Percentiles rank a stretch among this genome's conserved stretches.
Evolutionary conservation across 2,888 invertebrate species (phyloP).

Genomic region (Pilophorus perplexus): DNA sequence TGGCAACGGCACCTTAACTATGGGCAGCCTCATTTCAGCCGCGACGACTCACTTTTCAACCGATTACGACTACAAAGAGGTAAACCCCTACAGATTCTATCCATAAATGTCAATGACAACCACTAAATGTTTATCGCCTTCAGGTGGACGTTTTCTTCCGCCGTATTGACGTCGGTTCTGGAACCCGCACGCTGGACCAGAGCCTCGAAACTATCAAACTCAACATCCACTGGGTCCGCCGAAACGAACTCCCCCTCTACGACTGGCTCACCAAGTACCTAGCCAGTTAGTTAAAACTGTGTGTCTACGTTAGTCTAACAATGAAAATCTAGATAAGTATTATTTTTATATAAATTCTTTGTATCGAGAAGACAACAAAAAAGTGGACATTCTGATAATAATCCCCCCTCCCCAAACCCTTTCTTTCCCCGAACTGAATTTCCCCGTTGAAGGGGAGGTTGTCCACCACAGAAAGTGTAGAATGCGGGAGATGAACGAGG

Average conservation of each 20-base stretch:
- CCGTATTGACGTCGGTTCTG: conserved; percentile 59
- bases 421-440: too few relatives aligned
- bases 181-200: conserved; percentile 63
- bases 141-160: conserved; percentile 64
- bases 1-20: conserved; percentile 63
- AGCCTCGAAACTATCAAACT: conserved; percentile 76
- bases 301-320: conserved; percentile 34
- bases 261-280: conserved; percentile 57
- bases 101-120: background rate
- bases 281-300: conserved; percentile 37
- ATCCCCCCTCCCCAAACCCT: background rate
- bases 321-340: conserved; percentile 40
- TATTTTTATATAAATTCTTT: conserved; percentile 42
- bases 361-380: too few relatives aligned
- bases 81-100: conserved; percentile 51
- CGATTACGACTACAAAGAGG: conserved; percentile 72
- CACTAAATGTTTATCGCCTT: background rate
- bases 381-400: conserved; percentile 19
- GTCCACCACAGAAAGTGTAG: too few relatives aligned
- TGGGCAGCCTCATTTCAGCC: conserved; percentile 63
- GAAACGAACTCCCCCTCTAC: conserved; percentile 57
- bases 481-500: too few relatives aligned
- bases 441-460: too few relatives aligned
- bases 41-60: conserved; percentile 68
- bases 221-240: conserved; percentile 76